Conservation (phyloP, 2,888 invertebrate species). For the Lamproptera curius region DNA sequence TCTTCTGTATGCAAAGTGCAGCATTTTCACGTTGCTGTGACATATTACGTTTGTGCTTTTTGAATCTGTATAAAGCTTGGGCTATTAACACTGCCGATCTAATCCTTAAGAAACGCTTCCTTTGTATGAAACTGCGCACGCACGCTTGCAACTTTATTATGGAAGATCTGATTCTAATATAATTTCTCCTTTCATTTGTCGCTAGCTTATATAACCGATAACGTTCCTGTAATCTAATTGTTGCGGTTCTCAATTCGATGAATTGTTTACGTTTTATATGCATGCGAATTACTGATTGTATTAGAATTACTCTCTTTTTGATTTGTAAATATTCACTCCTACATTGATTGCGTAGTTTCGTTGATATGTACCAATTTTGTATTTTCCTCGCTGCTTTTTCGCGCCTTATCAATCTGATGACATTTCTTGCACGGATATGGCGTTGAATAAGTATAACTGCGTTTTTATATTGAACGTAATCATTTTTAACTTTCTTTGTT, state of each 20-base stretch:
- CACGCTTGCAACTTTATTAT: constrained; percentile 40
- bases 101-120: constrained; percentile 44
- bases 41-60: constrained; percentile 33
- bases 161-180: constrained; percentile 26
- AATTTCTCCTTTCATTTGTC: constrained; percentile 33
- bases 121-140: constrained; percentile 43
- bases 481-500: constrained; percentile 36
- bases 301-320: constrained; percentile 39
- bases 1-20: constrained; percentile 53
- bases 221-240: constrained; percentile 41
- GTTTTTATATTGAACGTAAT: constrained; percentile 41
- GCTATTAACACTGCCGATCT: constrained; percentile 43
- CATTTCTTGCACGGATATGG: constrained; percentile 44
- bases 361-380: constrained; percentile 56
- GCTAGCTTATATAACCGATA: constrained; percentile 46
- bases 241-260: constrained; percentile 31
- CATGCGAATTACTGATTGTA: constrained; percentile 61
- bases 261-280: constrained; percentile 41
- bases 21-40: constrained; percentile 41
- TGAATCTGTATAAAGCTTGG: constrained; percentile 58
- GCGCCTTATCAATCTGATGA: constrained; percentile 26
- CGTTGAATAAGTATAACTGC: constrained; percentile 52
- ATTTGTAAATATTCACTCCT: constrained; percentile 41
- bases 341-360: constrained; percentile 39
- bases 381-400: constrained; percentile 47